Evolutionary conservation across 2,113 vertebrate genomes (phyloP).

Genomic region (Xyliphius kryptos): DNA sequence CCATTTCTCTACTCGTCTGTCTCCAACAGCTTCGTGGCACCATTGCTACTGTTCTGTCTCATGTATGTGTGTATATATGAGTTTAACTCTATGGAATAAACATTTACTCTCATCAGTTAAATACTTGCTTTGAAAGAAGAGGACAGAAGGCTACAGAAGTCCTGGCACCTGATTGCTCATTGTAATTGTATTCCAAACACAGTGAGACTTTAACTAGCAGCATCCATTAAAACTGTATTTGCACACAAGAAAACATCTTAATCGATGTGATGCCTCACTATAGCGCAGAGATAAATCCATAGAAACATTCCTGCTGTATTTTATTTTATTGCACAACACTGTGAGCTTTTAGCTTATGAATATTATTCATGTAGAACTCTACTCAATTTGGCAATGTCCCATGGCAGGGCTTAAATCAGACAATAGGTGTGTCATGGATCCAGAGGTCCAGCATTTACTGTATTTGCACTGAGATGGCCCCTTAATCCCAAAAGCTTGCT

Average conservation of each 20-base stretch:
- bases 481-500: constrained; percentile 19
- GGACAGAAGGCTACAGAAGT: constrained; percentile 18
- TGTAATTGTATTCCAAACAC: constrained; percentile 30
- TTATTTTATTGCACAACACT: constrained; percentile 14
- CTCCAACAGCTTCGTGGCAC: constrained; percentile 14
- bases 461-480: neutral
- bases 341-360: constrained; percentile 29
- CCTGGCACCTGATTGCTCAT: constrained; percentile 17
- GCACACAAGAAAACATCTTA: constrained; percentile 30
- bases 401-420: neutral
- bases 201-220: constrained; percentile 27
- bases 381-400: too few species aligned
- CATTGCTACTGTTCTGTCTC: constrained; percentile 18
- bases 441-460: constrained; percentile 9
- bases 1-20: constrained; percentile 17
- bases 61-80: constrained; percentile 9
- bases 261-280: constrained; percentile 30
- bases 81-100: too few species aligned
- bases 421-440: neutral
- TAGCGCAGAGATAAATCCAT: constrained; percentile 17
- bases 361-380: too few species aligned
- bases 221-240: constrained; percentile 27
- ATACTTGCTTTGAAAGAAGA: neutral
- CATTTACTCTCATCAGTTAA: constrained; percentile 1
- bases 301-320: constrained; percentile 2